These are phyloP conservation scores for Lindbergichthys nudifrons DNA, from an alignment of 2,797 vertebrate species.

Conservation along the genomic window DNA sequence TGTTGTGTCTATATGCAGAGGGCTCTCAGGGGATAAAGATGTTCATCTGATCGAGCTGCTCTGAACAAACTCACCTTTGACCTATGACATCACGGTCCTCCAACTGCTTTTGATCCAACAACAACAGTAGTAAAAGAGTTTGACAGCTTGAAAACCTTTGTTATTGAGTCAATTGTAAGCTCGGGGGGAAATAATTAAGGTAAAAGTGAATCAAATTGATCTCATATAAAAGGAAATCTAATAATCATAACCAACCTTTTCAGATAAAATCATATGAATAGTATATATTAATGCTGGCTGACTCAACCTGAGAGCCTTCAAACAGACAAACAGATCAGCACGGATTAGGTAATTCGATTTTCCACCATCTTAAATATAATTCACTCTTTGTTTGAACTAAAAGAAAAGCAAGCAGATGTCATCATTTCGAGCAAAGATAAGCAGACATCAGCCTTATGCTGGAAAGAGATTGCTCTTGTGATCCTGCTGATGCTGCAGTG, in stretches of 20 bases:
- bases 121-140: not conserved
- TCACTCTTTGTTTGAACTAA: constrained; percentile 42
- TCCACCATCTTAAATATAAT: constrained; percentile 34
- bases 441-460: not conserved
- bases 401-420: constrained; percentile 26
- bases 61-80: constrained; percentile 37
- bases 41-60: constrained; percentile 45
- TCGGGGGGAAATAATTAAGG: not conserved
- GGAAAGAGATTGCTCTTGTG: constrained; percentile 14
- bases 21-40: constrained; percentile 35
- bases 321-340: constrained; percentile 39
- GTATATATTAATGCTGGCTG: not conserved
- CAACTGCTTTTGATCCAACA: constrained; percentile 13
- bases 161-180: not conserved
- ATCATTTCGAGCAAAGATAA: constrained; percentile 1
- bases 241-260: constrained; percentile 2
- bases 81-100: constrained; percentile 27
- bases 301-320: constrained; percentile 23
- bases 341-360: constrained; percentile 61
- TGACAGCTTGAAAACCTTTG: not conserved
- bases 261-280: not conserved
- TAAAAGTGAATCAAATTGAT: not conserved
- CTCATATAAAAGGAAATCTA: not conserved
- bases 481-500: not conserved
- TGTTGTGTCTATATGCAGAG: constrained; percentile 34